These are phyloP conservation scores for Morpho achilles DNA, from an alignment of 2,888 invertebrate genomes.

Conservation along the genomic window DNA sequence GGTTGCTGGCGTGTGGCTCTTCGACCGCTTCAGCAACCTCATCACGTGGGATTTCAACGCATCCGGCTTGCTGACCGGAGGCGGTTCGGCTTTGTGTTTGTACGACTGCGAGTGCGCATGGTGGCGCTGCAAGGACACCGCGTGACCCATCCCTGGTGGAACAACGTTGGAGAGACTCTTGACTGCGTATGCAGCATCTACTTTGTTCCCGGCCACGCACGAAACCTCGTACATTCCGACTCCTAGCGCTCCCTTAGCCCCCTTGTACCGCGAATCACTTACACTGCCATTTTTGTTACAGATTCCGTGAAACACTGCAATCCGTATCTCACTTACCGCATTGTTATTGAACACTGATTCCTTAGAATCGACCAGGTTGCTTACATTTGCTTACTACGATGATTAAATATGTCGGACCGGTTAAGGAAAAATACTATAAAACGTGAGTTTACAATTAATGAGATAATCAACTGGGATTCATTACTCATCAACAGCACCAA, in stretches of 20 bases:
- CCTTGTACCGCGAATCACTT: conserved; percentile 36
- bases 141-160: conserved; percentile 78
- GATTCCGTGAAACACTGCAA: conserved; percentile 51
- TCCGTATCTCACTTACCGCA: conserved; percentile 38
- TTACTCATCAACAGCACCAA: conserved; percentile 25
- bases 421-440: conserved; percentile 30
- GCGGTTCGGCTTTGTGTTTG: conserved; percentile 72
- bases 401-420: conserved; percentile 30
- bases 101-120: conserved; percentile 70
- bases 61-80: conserved; percentile 71
- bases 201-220: conserved; percentile 83
- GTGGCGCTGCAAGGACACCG: conserved; percentile 72
- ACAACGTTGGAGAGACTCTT: conserved; percentile 78
- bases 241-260: conserved; percentile 24
- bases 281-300: conserved; percentile 41
- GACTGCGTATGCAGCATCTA: conserved; percentile 83
- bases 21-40: conserved; percentile 85
- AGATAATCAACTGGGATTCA: conserved; percentile 11
- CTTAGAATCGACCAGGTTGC: conserved; percentile 16
- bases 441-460: conserved; percentile 23
- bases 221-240: conserved; percentile 84
- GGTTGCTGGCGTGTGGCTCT: conserved; percentile 83
- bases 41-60: conserved; percentile 85
- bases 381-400: conserved; percentile 18
- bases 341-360: conserved; percentile 19